Conservation (phyloP, 2,797 vertebrate genomes). For the Margarornis squamiger region DNA sequence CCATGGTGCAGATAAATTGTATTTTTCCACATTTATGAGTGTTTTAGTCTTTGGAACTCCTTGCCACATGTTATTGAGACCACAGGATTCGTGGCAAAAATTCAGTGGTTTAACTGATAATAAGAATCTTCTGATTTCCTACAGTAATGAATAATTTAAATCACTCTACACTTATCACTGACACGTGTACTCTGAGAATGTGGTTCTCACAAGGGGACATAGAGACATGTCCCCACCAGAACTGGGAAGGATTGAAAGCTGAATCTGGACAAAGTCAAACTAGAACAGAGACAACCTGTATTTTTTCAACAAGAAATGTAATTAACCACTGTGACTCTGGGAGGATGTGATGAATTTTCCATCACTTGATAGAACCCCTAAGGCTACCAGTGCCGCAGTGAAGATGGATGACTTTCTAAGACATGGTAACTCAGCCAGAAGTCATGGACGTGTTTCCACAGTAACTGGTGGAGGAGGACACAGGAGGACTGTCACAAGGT, state of each 20-base stretch:
- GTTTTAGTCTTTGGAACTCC: neutral
- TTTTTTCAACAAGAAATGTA: constrained; percentile 16
- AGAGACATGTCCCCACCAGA: neutral
- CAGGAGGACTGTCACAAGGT: neutral
- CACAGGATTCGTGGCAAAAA: neutral
- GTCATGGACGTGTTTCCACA: neutral
- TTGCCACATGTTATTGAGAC: neutral
- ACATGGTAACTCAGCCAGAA: neutral
- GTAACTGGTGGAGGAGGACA: neutral
- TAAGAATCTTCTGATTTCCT: neutral
- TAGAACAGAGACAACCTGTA: neutral
- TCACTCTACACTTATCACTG: neutral
- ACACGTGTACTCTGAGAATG: neutral
- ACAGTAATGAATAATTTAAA: neutral
- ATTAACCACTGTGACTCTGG: neutral
- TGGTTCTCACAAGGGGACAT: neutral
- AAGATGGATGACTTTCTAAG: neutral
- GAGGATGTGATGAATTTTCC: constrained; percentile 16
- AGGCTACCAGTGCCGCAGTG: neutral
- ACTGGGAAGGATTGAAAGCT: neutral
- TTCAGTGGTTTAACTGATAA: neutral
- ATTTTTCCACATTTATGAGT: neutral
- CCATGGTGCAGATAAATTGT: neutral
- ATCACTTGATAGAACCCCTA: neutral
- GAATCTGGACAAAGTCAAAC: neutral